A percentile compares a stretch with the other conserved stretches of the same genome.
Conservation (phyloP, 2,797 vertebrate species). For the Hirundo rustica region DNA sequence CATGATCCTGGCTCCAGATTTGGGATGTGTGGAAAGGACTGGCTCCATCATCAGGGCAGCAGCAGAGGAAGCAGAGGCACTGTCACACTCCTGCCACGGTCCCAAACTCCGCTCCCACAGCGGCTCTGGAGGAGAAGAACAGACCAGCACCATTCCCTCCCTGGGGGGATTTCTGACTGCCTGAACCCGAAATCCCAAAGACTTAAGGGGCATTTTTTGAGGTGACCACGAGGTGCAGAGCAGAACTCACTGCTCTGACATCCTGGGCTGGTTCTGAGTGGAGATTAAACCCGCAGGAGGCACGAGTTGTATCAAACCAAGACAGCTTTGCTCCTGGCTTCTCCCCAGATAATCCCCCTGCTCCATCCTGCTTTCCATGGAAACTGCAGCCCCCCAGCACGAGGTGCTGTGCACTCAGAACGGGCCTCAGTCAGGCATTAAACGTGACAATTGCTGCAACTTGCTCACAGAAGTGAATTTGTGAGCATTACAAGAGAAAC, state of each 20-base stretch:
- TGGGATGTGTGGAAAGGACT: background rate
- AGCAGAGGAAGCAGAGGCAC: background rate
- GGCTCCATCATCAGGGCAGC: fast-evolving
- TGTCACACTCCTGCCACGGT: fast-evolving
- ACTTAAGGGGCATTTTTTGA: fast-evolving
- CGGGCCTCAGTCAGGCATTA: fast-evolving
- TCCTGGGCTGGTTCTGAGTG: background rate
- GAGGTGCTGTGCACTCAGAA: background rate
- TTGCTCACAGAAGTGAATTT: background rate
- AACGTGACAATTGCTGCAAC: fast-evolving
- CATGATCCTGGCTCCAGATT: background rate
- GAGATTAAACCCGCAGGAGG: background rate
- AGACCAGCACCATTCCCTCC: background rate
- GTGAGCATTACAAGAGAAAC: background rate
- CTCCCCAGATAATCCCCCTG: fast-evolving
- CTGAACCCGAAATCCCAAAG: background rate
- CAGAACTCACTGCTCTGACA: background rate
- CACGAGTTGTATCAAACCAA: background rate
- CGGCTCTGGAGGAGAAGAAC: background rate
- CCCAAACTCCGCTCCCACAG: background rate
- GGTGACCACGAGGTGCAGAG: background rate
- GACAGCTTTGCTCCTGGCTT: background rate
- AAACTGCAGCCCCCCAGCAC: background rate
- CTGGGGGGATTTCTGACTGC: background rate
- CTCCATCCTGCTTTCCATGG: fast-evolving